Evolutionary conservation across 2,888 invertebrate genomes (phyloP), one percentile per base, ranked within the genome.

Genomic region (Hoplodrina blanda): DNA sequence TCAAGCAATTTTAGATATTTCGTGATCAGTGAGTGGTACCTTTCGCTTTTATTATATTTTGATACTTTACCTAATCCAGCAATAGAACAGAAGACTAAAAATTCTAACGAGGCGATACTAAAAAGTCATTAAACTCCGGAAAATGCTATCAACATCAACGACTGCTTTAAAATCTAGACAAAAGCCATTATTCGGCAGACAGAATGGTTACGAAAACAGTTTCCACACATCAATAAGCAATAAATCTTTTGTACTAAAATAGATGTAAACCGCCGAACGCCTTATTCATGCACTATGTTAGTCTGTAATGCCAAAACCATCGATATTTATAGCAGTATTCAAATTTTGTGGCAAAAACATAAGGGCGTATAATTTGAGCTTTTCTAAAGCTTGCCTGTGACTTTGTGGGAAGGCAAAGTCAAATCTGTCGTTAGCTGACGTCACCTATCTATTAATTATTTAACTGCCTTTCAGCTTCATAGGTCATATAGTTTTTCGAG

Each of bases 221-320:
- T 81, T 84, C 69, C 68, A 82, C 78, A 78, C 78, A 73, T 81
- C 70, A 65, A 79, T 81, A 76, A 69, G 17, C 69, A 66, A 75
- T 81, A 76, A 78, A 83, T 72, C 69, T 66, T 70, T 67, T 63
- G 50, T 25, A 50, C 69, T 62, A 62, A 81, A 85, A 76, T 80
- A 76, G 73, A 71, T 15, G 30, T 19, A 46, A 50, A 54, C 59
- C 37, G 19, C 20, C 41, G 54, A 73, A 49, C 53, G 53, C 66
- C 53, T 63, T 70, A 80, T 64, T 62, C 61, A 64, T 63, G 62
- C 37, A 49, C 41, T 41, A 69, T 76, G 49, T 57, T 63, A 19
- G 46, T 57, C 41, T 55, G 63, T 56, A 59, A 61, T 19, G 66
- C 66, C 30, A 46, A 76, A 78, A 67, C 20, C 10, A 64, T 64